Evolutionary conservation across 2,888 invertebrate species (phyloP).

Genomic region (Drosophila mulleri): DNA sequence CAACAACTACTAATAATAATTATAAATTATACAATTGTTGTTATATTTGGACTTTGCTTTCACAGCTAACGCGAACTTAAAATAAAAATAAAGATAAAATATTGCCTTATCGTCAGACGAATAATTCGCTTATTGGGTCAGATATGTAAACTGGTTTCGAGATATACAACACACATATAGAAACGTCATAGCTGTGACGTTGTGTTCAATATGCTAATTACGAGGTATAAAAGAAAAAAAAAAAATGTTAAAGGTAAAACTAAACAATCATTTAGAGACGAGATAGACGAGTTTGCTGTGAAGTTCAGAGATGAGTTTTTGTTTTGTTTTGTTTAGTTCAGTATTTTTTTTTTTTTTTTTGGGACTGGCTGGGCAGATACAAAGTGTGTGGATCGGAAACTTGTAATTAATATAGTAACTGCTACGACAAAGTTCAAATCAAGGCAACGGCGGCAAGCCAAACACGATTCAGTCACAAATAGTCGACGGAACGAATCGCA

Average conservation of each 20-base stretch:
- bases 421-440: conserved; percentile 49
- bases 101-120: conserved; percentile 32
- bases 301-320: conserved; percentile 14
- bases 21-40: neutral
- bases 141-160: conserved; percentile 44
- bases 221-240: conserved; percentile 15
- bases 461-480: conserved; percentile 43
- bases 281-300: conserved; percentile 38
- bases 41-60: conserved; percentile 39
- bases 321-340: neutral
- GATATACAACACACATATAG: neutral
- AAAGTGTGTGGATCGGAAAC: conserved; percentile 33
- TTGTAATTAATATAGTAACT: conserved; percentile 53
- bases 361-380: conserved; percentile 28
- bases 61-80: conserved; percentile 3
- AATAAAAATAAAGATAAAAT: conserved; percentile 7
- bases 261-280: conserved; percentile 29
- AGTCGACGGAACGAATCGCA: conserved; percentile 45
- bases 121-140: conserved; percentile 53
- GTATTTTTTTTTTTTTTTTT: neutral
- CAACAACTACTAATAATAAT: conserved; percentile 1
- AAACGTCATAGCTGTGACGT: conserved; percentile 49
- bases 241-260: conserved; percentile 9
- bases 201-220: conserved; percentile 13
- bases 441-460: conserved; percentile 22